Percentiles rank a stretch among this genome's conserved stretches.
Conservation (phyloP, 1,140 invertebrate genomes). For the Matsumurasca onukii region DNA sequence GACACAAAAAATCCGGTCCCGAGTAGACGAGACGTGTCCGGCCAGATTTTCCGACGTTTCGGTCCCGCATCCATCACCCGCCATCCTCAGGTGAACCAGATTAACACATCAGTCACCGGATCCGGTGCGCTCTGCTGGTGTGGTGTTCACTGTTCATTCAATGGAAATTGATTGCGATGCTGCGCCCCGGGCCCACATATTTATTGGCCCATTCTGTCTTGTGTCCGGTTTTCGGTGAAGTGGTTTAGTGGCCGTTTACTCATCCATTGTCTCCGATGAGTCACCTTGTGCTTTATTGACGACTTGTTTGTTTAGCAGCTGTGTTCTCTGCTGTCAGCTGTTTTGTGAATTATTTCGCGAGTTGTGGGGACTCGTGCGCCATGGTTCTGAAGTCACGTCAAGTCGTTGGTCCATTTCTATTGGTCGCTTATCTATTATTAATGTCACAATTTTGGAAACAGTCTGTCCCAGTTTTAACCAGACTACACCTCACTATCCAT, state of each 20-base stretch:
- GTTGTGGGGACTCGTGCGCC: too few relatives aligned
- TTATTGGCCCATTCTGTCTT: background rate
- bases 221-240: background rate
- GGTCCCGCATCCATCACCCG: background rate
- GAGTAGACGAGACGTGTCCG: background rate
- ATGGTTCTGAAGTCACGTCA: too few relatives aligned
- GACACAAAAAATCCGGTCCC: background rate
- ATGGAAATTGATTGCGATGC: background rate
- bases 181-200: background rate
- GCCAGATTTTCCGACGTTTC: background rate
- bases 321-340: too few relatives aligned
- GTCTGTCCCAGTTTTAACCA: too few relatives aligned
- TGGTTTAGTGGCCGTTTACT: background rate
- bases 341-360: too few relatives aligned
- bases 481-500: too few relatives aligned
- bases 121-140: background rate
- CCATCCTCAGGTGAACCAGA: background rate
- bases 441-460: too few relatives aligned
- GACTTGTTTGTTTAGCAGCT: too few relatives aligned
- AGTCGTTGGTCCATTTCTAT: too few relatives aligned
- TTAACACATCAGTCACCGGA: background rate
- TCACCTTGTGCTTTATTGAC: too few relatives aligned
- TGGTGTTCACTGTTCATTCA: background rate
- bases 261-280: background rate
- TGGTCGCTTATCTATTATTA: too few relatives aligned